Base-by-base conservation (phyloP, 2,888 invertebrate species). In the Polymixis flavicincta region DNA sequence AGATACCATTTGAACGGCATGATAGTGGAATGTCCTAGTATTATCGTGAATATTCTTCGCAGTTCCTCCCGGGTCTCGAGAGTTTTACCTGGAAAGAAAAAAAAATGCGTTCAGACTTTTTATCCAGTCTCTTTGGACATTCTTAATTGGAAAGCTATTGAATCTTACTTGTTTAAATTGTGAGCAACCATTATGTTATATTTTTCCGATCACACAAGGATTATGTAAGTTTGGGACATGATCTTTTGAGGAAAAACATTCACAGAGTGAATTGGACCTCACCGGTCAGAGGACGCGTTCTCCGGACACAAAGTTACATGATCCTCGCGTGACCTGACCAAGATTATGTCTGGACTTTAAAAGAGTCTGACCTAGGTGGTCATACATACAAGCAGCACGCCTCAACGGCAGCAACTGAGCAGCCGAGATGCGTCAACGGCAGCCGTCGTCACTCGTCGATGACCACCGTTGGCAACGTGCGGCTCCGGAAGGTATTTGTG, bases 1-100 rank as follows among this genome's bases (percentile, higher is more conserved):
- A 76, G 78, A 8, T 61, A 87, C 90, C 90, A 92, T 45, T 89
- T 85, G 74, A 92, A 91, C 0, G 91, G 92, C 82, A 89, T 87
- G 2, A 88, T 86, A 3, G 90, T 90, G 0, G 92, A 89, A 61
- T 87, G 76, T 54, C 89, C 79, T 19, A 91, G 65, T 13, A 91
- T 65, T 5, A 82, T 73, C 2, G 72, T 74, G 60, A 76, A 69
- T 74, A 82, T 57, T 82, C 83, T 70, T 69, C 83, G 72, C 5
- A 75, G 60, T 69, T 81, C 72, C 37, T 60, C 68, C 60, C 28
- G 63, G 37, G 59, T 5, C 7, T 37, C 32, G 59, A 59, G 7
- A 55, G 13, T 8, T 5, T 45, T 50, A 54, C 59, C 81, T 81
- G 81, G 32, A 81, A 81, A 25, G 66, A 84, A 72, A 81, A 67